A percentile compares a stretch with the other conserved stretches of the same genome.
Conservation (phyloP, 1,140 invertebrate species). For the Euwallacea similis region DNA sequence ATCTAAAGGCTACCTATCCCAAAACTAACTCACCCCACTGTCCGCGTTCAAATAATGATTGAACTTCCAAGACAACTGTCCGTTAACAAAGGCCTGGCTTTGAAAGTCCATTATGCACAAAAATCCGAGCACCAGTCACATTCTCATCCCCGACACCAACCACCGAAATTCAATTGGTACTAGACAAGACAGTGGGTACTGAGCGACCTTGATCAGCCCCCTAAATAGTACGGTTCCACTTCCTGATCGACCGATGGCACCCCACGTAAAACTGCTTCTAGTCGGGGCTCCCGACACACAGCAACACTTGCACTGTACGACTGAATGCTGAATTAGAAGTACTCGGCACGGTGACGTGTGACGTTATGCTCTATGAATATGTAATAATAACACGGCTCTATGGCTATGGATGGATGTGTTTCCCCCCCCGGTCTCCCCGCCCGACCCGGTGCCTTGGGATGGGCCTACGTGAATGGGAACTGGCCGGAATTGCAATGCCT, state of each 20-base stretch:
- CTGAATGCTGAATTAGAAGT: slow-evolving; percentile 26
- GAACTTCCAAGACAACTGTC: slow-evolving; percentile 41
- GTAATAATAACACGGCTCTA: slow-evolving; percentile 42
- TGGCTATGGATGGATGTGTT: slow-evolving; percentile 24
- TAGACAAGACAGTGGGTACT: too few species aligned
- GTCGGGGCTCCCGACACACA: not conserved
- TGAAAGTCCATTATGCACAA: slow-evolving; percentile 40
- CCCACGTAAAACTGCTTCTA: not conserved
- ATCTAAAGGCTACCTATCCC: too few species aligned
- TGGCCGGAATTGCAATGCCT: not conserved
- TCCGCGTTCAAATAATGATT: slow-evolving; percentile 37
- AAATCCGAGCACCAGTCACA: not conserved
- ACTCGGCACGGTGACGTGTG: slow-evolving; percentile 31
- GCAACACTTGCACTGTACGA: slow-evolving; percentile 11
- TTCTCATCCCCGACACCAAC: not conserved
- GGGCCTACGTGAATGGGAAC: not conserved
- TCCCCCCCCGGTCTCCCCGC: not conserved
- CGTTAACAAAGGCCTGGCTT: slow-evolving; percentile 28
- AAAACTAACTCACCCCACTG: slow-evolving; percentile 38
- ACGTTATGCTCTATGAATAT: slow-evolving; percentile 43
- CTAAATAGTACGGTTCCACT: not conserved
- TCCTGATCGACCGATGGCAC: not conserved
- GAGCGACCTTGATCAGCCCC: not conserved
- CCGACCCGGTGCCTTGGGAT: not conserved
- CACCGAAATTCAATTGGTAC: not conserved